Conservation (phyloP, 2,888 invertebrate species). For the Erebia epiphron region DNA sequence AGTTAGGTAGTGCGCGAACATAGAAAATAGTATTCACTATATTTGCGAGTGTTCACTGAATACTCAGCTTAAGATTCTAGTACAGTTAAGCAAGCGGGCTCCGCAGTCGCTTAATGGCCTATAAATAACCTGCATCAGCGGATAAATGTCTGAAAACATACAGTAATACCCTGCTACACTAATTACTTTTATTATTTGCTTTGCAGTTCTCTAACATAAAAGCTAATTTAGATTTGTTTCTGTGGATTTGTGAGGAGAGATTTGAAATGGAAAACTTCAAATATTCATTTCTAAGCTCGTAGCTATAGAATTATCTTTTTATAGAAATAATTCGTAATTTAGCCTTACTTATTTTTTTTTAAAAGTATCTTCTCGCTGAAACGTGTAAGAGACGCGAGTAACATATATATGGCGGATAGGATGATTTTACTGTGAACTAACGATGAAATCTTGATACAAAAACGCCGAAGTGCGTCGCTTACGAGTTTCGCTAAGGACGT, state of each 20-base stretch:
- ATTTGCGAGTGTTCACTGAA: background rate
- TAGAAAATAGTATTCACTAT: background rate
- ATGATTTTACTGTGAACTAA: too few relatives aligned
- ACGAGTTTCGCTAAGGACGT: too few relatives aligned
- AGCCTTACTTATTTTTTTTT: too few relatives aligned
- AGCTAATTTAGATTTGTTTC: conserved; percentile 6
- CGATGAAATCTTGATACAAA: too few relatives aligned
- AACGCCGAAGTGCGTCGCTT: too few relatives aligned
- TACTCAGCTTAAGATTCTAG: conserved; percentile 28
- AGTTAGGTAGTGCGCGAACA: background rate
- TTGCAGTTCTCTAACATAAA: conserved; percentile 7
- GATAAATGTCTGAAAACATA: conserved; percentile 38
- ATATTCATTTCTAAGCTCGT: background rate
- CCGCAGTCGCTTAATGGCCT: conserved; percentile 35
- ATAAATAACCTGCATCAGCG: conserved; percentile 36
- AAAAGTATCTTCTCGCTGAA: too few relatives aligned
- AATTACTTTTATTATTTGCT: conserved; percentile 18
- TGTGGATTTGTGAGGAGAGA: background rate
- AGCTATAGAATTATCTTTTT: too few relatives aligned
- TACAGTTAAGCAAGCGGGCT: conserved; percentile 34
- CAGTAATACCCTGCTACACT: conserved; percentile 21
- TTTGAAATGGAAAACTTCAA: background rate
- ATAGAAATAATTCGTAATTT: too few relatives aligned
- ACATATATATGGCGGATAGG: too few relatives aligned
- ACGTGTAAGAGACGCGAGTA: too few relatives aligned